Evolutionary conservation across 2,797 vertebrate species (phyloP), one percentile per base, ranked within the genome.

Genomic region (Gymnopithys bicolor): DNA sequence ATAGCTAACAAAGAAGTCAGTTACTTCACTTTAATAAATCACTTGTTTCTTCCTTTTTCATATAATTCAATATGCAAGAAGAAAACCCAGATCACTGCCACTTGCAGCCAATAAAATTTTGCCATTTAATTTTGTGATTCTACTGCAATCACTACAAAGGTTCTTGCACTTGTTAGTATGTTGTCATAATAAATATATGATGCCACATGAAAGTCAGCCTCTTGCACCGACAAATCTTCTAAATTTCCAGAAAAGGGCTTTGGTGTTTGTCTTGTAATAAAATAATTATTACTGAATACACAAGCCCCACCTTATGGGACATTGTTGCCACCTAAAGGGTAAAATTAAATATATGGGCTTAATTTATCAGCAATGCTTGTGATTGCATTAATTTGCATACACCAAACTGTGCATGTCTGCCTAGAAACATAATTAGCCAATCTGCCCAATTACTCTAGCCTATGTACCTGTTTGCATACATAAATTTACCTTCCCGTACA

Each of bases 381-480:
- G 94, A 97, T 92, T 95, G 58, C 87, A 78, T 74, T 90, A 68
- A 87, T 93, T 84, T 91, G 53, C 87, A 91, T 85, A 58, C 24
- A 80, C 69, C 49, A 92, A 90, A 93, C 81, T 45, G 33, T 41
- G 21, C 52, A 71, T 87, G 33, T 66, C 89, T 56, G 81, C 39
- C 62, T 92, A 60, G 87, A 77, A 90, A 75, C 43, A 48, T 91
- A 95, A 95, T 95, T 92, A 95, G 75, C 19, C 84, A 93, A 93
- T 93, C 81, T 89, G 73, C 48, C 43, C 90, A 96, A 93, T 96
- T 95, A 95, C 49, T 67, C 33, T 35, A 91, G 76, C 69, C 89
- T 95, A 77, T 43, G 90, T 93, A 91, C 90, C 92, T 95, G 90
- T 96, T 97, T 92, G 94, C 95, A 95, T 92, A 96, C 95, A 97